Base-by-base conservation (phyloP, 2,113 vertebrate genomes). In the Hemicordylus capensis region DNA sequence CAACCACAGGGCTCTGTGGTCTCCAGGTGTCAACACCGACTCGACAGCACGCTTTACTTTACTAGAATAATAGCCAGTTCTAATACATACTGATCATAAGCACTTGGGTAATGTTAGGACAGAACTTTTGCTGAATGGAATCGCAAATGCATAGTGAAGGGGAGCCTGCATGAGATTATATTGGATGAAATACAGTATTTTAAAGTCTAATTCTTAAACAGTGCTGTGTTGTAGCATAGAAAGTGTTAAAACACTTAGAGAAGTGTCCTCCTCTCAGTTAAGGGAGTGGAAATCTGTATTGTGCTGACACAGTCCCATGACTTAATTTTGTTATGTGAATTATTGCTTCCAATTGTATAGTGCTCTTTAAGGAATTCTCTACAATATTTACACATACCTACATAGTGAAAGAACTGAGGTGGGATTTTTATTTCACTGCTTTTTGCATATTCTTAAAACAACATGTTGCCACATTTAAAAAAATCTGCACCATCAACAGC, bases 401-500 rank as follows among this genome's bases (percentile, higher is more conserved):
- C 1, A 0, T 93, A 91, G 91, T 28, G 78, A 77, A 79, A 87
- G 76, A 85, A 89, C 24, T 28, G 67, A 80, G 67, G 73, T 84
- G 83, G 79, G 88, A 86, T 81, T 90, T 89, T 92, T 85, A 26
- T 89, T 87, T 93, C 76, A 87, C 77, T 94, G 76, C 73, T 83
- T 74, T 83, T 89, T 89, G 89, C 69, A 59, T 86, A 28, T 87
- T 92, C 89, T 91, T 92, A 76, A 94, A 85, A 87, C 66, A 84
- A 92, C 85, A 92, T 89, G 91, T 91, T n/a, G 77, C 79, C 48
- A n/a, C 67, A 79, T 84, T 44, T 39, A 12, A 78, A 83, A 88
- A 91, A 90, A 66, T 61, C 67, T 87, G 73, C 91, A 90, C 88
- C 89, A 92, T 88, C n/a, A 89, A 90, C 92, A 90, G 84, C 87